Percentiles rank a stretch among this genome's conserved stretches.
These are phyloP conservation scores for Cosmorhoe ocellata DNA, from an alignment of 2,888 invertebrate species.

Conservation along the genomic window DNA sequence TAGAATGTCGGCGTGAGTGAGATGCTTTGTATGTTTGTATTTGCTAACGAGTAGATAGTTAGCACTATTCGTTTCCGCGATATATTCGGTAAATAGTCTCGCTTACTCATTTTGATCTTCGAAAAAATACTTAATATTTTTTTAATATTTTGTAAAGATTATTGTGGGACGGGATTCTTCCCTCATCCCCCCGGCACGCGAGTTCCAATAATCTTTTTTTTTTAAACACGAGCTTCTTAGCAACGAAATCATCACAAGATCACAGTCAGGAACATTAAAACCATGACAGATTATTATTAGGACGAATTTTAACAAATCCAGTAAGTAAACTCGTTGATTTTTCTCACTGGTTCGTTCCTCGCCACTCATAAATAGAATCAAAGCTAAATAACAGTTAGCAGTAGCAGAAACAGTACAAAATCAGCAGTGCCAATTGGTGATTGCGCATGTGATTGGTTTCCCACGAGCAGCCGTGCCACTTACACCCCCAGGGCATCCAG, in stretches of 20 bases:
- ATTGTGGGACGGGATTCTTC: too few relatives aligned
- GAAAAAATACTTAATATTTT: background rate
- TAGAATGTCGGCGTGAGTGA: constrained; percentile 34
- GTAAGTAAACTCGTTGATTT: too few relatives aligned
- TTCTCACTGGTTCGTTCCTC: too few relatives aligned
- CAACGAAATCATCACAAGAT: too few relatives aligned
- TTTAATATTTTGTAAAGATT: too few relatives aligned
- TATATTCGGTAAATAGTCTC: background rate
- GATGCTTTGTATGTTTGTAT: constrained; percentile 28
- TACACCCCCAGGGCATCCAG: constrained; percentile 28
- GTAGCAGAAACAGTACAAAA: constrained; percentile 31
- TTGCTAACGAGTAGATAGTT: constrained; percentile 31
- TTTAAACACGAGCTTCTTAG: too few relatives aligned
- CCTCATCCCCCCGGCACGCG: too few relatives aligned
- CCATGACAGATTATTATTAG: too few relatives aligned
- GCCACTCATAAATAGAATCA: background rate
- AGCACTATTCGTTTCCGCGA: constrained; percentile 1
- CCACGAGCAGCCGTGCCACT: constrained; percentile 42
- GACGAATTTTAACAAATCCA: too few relatives aligned
- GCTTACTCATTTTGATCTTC: constrained; percentile 10
- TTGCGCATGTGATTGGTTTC: constrained; percentile 51
- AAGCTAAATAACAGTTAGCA: constrained; percentile 15
- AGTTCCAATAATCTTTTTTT: too few relatives aligned
- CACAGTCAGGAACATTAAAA: too few relatives aligned
- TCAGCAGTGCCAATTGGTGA: constrained; percentile 35